These are phyloP conservation scores for Spea multiplicata DNA, from an alignment of 2,113 vertebrate species.

Conservation along the genomic window DNA sequence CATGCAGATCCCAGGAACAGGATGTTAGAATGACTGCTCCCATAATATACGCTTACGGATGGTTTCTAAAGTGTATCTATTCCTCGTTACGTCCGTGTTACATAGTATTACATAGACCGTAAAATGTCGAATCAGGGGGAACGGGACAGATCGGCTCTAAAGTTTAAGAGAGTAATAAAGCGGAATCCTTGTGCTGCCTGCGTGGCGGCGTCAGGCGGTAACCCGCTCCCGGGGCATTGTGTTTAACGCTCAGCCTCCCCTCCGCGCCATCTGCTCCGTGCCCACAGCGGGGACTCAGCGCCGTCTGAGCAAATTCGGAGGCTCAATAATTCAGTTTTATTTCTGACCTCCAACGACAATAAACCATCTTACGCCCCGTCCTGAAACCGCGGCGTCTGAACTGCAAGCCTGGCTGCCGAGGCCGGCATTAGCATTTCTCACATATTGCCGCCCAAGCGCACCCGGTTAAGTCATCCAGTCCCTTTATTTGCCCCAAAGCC, in stretches of 20 bases:
- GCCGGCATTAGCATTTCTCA: background rate
- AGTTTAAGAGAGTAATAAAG: background rate
- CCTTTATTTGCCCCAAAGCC: too few species aligned
- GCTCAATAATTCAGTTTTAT: background rate
- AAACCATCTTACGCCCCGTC: background rate
- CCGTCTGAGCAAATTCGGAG: conserved; percentile 3
- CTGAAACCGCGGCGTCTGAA: background rate
- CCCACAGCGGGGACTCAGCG: conserved; percentile 31
- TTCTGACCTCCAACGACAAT: conserved; percentile 12
- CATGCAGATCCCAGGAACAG: too few species aligned
- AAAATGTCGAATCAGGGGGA: too few species aligned
- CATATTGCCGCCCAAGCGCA: background rate
- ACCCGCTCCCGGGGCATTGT: conserved; percentile 29
- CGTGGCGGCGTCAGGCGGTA: conserved; percentile 19
- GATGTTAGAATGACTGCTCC: too few species aligned
- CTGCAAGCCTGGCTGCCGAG: background rate
- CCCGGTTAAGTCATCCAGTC: too few species aligned
- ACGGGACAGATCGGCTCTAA: too few species aligned
- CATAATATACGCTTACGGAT: too few species aligned
- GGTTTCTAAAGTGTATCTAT: too few species aligned
- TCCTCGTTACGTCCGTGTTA: too few species aligned
- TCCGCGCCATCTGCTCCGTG: conserved; percentile 27
- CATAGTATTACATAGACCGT: too few species aligned
- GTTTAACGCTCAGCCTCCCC: conserved; percentile 32
- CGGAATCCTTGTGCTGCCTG: background rate